phyloP scores from a whole-genome alignment of 37 sponge, comb jelly and placozoan genomes.

The Chondrosia reniformis region DNA sequence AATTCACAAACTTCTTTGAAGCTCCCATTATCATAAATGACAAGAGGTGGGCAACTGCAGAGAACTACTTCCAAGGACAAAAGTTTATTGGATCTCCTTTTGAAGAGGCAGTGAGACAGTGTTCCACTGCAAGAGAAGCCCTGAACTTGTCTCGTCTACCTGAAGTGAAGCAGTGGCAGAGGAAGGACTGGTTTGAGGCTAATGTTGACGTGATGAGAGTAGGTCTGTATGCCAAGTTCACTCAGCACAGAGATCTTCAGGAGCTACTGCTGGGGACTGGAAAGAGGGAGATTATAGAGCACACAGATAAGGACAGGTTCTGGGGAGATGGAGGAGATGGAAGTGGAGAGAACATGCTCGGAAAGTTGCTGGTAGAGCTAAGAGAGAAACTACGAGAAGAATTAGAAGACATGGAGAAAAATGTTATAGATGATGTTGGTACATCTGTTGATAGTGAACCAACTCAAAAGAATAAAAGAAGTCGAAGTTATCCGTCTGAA shows the following conservation, averaged over 20 bases:
- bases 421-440: too few species aligned
- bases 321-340: conserved; percentile 80
- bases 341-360: conserved; percentile 52
- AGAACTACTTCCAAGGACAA: conserved; percentile 77
- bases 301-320: conserved; percentile 41
- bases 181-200: conserved; percentile 56
- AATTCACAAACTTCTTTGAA: conserved; percentile 61
- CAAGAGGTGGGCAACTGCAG: conserved; percentile 43
- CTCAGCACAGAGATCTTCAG: conserved; percentile 26
- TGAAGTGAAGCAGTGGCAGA: conserved; percentile 28
- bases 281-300: conserved; percentile 35
- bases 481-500: too few species aligned
- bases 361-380: conserved; percentile 34
- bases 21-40: conserved; percentile 21
- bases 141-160: conserved; percentile 47
- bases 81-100: conserved; percentile 66
- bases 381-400: background rate
- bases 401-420: too few species aligned
- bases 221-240: conserved; percentile 61
- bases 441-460: too few species aligned
- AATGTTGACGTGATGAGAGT: conserved; percentile 52
- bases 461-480: too few species aligned
- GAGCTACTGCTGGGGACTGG: conserved; percentile 30
- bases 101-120: conserved; percentile 2
- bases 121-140: conserved; percentile 38